These are phyloP conservation scores for Scophthalmus maximus DNA, from an alignment of 2,113 vertebrate species.

Conservation along the genomic window DNA sequence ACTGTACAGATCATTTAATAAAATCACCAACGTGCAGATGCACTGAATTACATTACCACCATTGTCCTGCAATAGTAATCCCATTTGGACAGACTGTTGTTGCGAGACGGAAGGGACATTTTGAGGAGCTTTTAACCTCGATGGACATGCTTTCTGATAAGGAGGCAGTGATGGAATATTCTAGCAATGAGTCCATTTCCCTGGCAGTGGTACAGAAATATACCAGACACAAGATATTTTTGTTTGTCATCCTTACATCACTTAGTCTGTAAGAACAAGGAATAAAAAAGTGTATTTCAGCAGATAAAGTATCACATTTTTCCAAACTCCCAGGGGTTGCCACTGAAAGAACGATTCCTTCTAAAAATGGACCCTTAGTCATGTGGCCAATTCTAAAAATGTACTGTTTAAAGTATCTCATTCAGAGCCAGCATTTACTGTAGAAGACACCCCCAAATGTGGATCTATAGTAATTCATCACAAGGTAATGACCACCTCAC, in stretches of 20 bases:
- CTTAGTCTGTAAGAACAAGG: slow-evolving; percentile 1
- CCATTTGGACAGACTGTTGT: slow-evolving; percentile 48
- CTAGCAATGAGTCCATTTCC: slow-evolving; percentile 31
- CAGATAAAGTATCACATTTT: neutral
- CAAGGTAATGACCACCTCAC: neutral
- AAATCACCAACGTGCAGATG: slow-evolving; percentile 57
- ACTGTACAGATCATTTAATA: slow-evolving; percentile 55
- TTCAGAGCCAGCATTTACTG: neutral
- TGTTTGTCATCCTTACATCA: slow-evolving; percentile 21
- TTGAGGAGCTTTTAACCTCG: slow-evolving; percentile 51
- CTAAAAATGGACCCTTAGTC: too few relatives aligned
- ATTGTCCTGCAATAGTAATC: slow-evolving; percentile 51
- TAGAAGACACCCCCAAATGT: neutral
- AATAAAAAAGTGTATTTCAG: slow-evolving; percentile 5
- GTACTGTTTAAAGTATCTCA: neutral
- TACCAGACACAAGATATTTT: slow-evolving; percentile 7
- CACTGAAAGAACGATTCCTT: neutral
- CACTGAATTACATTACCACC: slow-evolving; percentile 44
- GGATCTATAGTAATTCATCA: neutral
- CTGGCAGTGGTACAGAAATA: slow-evolving; percentile 12
- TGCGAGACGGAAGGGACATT: slow-evolving; percentile 50
- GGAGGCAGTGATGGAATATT: slow-evolving; percentile 50
- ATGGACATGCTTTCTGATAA: slow-evolving; percentile 44
- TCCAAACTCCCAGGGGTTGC: neutral
- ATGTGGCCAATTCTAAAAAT: neutral